phyloP scores from a whole-genome alignment of 2,797 vertebrate species.

The Lacerta agilis region DNA sequence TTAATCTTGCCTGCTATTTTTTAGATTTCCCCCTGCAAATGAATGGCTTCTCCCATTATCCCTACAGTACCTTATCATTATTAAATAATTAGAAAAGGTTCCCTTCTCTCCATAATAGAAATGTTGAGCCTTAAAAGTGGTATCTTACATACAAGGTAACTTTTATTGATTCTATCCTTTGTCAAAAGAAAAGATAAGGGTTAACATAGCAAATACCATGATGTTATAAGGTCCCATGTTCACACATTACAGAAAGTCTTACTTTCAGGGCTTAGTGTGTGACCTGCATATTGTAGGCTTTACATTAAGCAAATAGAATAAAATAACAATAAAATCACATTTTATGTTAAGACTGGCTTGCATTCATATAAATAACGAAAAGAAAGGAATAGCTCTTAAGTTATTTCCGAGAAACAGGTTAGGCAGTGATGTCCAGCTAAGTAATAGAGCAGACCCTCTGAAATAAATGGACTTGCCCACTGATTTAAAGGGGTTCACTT shows the following conservation, averaged over 20 bases:
- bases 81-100: constrained; percentile 44
- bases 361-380: constrained; percentile 17
- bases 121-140: constrained; percentile 34
- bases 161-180: constrained; percentile 17
- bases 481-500: too few relatives aligned
- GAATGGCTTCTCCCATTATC: constrained; percentile 29
- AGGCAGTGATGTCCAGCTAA: neutral
- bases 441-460: too few relatives aligned
- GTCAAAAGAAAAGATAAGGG: constrained; percentile 6
- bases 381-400: constrained; percentile 18
- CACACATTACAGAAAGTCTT: constrained; percentile 20
- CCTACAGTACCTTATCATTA: constrained; percentile 37
- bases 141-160: constrained; percentile 19
- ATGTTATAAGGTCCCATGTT: constrained; percentile 30
- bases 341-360: neutral
- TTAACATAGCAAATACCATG: constrained; percentile 20
- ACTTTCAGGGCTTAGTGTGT: neutral
- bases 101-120: constrained; percentile 47
- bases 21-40: neutral
- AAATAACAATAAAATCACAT: neutral
- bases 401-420: constrained; percentile 21
- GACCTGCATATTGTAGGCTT: constrained; percentile 12
- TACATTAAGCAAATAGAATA: neutral
- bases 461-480: too few relatives aligned
- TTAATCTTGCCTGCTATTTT: constrained; percentile 43